Percentiles rank a stretch among this genome's conserved stretches.
Evolutionary conservation across 2,888 invertebrate species (phyloP).

Genomic region (Ypsolopha sequella): DNA sequence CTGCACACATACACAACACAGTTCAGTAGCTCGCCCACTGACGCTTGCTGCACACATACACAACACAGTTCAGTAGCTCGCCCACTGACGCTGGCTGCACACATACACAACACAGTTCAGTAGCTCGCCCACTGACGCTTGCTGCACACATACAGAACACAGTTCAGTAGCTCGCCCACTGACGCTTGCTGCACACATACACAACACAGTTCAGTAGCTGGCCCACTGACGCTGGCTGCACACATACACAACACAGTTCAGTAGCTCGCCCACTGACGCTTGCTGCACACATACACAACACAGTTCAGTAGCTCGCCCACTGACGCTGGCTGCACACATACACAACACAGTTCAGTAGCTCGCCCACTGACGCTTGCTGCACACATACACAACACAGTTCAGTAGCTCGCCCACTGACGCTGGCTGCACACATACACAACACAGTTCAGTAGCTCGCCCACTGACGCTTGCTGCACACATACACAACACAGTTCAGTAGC

Average conservation of each 20-base stretch:
- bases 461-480: conserved; percentile 48
- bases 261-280: conserved; percentile 73
- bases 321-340: conserved; percentile 42
- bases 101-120: conserved; percentile 66
- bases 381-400: conserved; percentile 57
- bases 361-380: conserved; percentile 69
- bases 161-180: conserved; percentile 77
- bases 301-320: conserved; percentile 78
- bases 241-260: conserved; percentile 65
- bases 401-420: conserved; percentile 75
- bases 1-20: conserved; percentile 41
- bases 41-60: conserved; percentile 34
- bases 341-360: conserved; percentile 75
- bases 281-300: conserved; percentile 22
- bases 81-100: conserved; percentile 65
- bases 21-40: conserved; percentile 76
- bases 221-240: conserved; percentile 65
- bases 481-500: conserved; percentile 73
- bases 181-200: conserved; percentile 42
- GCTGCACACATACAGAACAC: conserved; percentile 31
- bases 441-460: conserved; percentile 78
- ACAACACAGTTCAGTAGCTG: conserved; percentile 76
- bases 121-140: conserved; percentile 73
- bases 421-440: conserved; percentile 22
- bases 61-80: conserved; percentile 76